Evolutionary conservation across 2,888 invertebrate genomes (phyloP), one percentile per base, ranked within the genome.

Genomic region (Drosophila nr. perissopoda): DNA sequence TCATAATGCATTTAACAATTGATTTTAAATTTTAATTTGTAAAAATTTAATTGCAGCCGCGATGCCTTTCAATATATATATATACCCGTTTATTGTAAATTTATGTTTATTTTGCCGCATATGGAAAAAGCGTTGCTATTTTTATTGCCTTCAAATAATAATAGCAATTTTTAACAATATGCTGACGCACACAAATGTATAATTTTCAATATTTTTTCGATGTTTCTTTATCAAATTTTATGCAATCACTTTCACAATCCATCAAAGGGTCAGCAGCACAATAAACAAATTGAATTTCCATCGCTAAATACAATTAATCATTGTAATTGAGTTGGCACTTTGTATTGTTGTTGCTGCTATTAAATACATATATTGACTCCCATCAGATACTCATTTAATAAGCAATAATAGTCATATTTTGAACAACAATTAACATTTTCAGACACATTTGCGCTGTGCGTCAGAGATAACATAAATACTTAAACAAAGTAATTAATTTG

Each of bases 211-310:
- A 66, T 66, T 42, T 33, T 8, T 52, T 49, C 48, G 36, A 48
- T 36, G n/a, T 7, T 48, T 74, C 60, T 74, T 63, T 52, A 51
- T 80, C 53, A 40, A 48, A 54, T 68, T 80, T 86, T 88, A 81
- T 71, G 85, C 85, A 88, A 85, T 79, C 88, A 88, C 88, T 86
- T 86, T 86, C 85, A 85, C 85, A 88, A 81, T 60, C 63, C 71
- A 80, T 79, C 79, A 79, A 79, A 70, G 62, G 72, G 65, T 65
- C 68, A 51, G 34, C 52, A 49, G 58, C 48, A 66, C 63, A 70
- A 76, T 79, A 69, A 68, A 74, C 65, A 83, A 83, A 84, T 84
- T 86, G 71, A 86, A 86, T 77, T 83, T 79, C 60, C 69, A 71
- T 52, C 62, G 61, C 70, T 63, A 67, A 69, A 63, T 58, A 70